phyloP scores from a whole-genome alignment of 1,140 invertebrate species.

The Eciton burchellii region DNA sequence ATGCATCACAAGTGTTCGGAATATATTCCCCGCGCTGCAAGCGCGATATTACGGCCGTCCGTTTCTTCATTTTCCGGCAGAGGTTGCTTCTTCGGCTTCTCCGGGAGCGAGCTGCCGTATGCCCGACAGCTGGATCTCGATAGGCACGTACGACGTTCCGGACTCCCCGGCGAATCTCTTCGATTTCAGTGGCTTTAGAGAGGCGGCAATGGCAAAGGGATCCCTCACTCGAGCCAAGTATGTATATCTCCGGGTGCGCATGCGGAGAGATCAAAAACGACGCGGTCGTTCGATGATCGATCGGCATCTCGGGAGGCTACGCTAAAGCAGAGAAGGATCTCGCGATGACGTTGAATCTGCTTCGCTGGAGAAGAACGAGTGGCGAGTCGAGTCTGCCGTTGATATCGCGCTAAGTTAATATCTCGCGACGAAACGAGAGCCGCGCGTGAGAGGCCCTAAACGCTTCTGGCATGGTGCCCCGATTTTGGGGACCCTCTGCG shows the following conservation, averaged over 20 bases:
- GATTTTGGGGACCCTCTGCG: neutral
- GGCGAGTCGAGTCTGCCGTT: neutral
- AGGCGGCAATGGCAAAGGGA: neutral
- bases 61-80: constrained; percentile 50
- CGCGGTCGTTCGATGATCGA: neutral
- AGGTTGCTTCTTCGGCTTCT: constrained; percentile 54
- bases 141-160: constrained; percentile 41
- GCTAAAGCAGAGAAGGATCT: too few species aligned
- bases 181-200: constrained; percentile 37
- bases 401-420: constrained; percentile 33
- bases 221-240: neutral
- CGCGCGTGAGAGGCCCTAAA: too few species aligned
- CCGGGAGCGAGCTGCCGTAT: constrained; percentile 31
- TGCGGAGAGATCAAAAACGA: constrained; percentile 13
- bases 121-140: constrained; percentile 47
- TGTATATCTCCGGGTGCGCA: constrained; percentile 9
- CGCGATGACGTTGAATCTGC: neutral
- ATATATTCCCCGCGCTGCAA: constrained; percentile 21
- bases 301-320: neutral
- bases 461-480: neutral
- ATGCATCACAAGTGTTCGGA: constrained; percentile 47
- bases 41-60: constrained; percentile 43
- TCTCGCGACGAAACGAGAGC: too few species aligned
- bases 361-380: neutral
- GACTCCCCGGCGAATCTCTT: constrained; percentile 26